These are phyloP conservation scores for Anas acuta DNA, from an alignment of 2,797 vertebrate genomes.

Conservation along the genomic window DNA sequence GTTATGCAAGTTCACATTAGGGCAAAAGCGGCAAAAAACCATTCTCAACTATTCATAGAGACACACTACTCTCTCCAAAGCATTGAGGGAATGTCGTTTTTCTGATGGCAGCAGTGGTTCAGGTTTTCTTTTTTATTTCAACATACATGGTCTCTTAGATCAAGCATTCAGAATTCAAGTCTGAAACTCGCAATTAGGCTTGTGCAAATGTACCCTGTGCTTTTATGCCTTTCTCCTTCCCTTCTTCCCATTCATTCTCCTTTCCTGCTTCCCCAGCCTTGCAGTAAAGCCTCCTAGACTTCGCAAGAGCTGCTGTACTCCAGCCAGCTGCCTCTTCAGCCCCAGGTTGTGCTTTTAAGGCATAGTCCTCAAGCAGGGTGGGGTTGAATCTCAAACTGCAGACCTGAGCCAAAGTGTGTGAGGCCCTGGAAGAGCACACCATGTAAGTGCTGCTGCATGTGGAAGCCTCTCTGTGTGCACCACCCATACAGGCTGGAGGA, in stretches of 20 bases:
- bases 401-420: fast-evolving
- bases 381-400: background rate
- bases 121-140: background rate
- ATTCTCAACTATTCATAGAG: background rate
- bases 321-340: conserved; percentile 21
- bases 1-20: background rate
- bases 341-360: background rate
- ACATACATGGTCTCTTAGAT: background rate
- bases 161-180: background rate
- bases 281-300: background rate
- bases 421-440: background rate
- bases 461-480: background rate
- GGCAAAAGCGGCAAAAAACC: background rate
- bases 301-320: background rate
- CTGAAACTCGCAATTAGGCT: background rate
- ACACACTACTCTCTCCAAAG: background rate
- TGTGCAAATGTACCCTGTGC: background rate
- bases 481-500: background rate
- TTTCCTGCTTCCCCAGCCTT: background rate
- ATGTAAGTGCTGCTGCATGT: background rate
- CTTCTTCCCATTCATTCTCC: background rate
- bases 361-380: background rate
- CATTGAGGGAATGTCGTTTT: background rate
- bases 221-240: background rate
- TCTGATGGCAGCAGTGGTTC: background rate